Base-by-base conservation (phyloP, 2,113 vertebrate species). In the Dermatemys mawii region DNA sequence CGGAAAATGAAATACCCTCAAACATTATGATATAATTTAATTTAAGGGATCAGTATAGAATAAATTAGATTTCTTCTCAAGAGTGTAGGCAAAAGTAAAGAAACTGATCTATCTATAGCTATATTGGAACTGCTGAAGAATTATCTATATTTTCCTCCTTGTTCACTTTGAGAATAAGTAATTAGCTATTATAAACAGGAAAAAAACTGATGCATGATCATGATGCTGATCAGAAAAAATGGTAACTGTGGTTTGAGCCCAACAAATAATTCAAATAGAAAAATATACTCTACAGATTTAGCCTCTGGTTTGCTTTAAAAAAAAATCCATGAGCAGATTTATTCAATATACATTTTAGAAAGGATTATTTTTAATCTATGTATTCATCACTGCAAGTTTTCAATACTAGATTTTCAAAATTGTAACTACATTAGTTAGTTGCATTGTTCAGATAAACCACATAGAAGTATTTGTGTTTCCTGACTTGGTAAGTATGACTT, bases 371-470 rank as follows among this genome's bases (percentile, higher is more conserved):
- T 90, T 90, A 10, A 48, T 87, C 1, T 8, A 50, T 79, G 17
- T 1, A 38, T 50, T 83, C 29, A 49, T 60, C 85, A n/a, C 3
- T 70, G 67, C 9, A 1, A 73, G 13, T 82, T 53, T 41, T 94
- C 87, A 86, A 92, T 84, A 3, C 0, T 54, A 81, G 41, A 14
- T 90, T 83, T n/a, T 70, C 29, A 2, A 92, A 85, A 76, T 11
- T 9, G 5, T 26, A 70, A 38, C 19, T 83, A 4, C 2, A 53
- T 85, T 76, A 13, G 29, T 27, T 55, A 76, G 3, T 81, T 87
- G n/a, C 26, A 78, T 94, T 93, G 48, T 63, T 84, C 83, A 73
- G 78, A 86, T 87, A 60, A 5, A 49, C 11, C 38, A 79, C 90
- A 92, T 57, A 50, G 4, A 32, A 80, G n/a, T 84, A 11, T 85